Evolutionary conservation across 2,113 vertebrate species (phyloP).

Genomic region (Petroica traversi): DNA sequence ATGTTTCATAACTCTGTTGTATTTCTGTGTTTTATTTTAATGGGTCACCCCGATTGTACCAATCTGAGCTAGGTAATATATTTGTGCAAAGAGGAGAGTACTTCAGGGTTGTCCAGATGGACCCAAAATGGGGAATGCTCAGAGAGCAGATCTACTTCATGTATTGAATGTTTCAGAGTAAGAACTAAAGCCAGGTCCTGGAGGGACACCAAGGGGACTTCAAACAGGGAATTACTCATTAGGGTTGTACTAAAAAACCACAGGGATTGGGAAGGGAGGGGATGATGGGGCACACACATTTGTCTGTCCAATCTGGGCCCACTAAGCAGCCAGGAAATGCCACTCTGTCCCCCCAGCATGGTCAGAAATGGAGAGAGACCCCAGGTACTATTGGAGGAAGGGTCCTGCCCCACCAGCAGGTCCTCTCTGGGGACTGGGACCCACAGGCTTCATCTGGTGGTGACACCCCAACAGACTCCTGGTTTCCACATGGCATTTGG

Average conservation of each 20-base stretch:
- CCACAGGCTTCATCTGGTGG: not conserved
- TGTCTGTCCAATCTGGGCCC: not conserved
- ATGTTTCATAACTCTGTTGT: slow-evolving; percentile 50
- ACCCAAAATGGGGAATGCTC: not conserved
- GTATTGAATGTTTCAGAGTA: not conserved
- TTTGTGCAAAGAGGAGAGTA: not conserved
- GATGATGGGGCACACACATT: not conserved
- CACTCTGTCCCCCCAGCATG: fast-evolving
- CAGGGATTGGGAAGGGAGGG: not conserved
- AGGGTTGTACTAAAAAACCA: not conserved
- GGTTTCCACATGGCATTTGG: not conserved
- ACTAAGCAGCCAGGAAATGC: not conserved
- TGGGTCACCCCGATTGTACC: not conserved
- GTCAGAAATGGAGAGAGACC: not conserved
- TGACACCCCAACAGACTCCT: not conserved
- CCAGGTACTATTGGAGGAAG: fast-evolving
- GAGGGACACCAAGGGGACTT: not conserved
- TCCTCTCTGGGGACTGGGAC: not conserved
- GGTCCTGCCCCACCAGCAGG: fast-evolving
- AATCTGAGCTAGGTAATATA: not conserved
- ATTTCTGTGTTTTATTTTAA: slow-evolving; percentile 1
- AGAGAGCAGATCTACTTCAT: not conserved
- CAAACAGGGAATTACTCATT: not conserved
- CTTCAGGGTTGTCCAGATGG: not conserved
- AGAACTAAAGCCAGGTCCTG: fast-evolving